Percentiles rank a stretch among this genome's conserved stretches.
phyloP scores from a whole-genome alignment of 2,888 invertebrate species.

The Agrotis exclamationis region DNA sequence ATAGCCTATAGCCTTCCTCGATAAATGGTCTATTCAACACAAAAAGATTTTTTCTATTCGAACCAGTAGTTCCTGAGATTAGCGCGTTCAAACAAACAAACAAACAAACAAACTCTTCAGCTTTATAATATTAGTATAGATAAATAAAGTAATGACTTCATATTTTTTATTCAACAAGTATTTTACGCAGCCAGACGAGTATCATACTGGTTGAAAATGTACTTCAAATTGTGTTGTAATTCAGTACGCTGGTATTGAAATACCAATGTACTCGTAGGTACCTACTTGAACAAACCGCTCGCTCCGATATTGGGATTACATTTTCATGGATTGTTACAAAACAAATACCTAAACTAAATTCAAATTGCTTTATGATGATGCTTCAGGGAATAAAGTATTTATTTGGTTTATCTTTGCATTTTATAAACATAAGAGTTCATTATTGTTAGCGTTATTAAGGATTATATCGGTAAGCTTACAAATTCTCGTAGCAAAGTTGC shows the following conservation, averaged over 20 bases:
- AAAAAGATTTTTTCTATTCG: too few relatives aligned
- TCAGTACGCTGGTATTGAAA: slow-evolving; percentile 30
- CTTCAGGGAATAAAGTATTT: slow-evolving; percentile 2
- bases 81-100: too few relatives aligned
- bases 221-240: slow-evolving; percentile 6
- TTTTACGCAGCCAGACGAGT: slow-evolving; percentile 23
- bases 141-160: slow-evolving; percentile 30
- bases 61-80: too few relatives aligned
- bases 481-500: slow-evolving; percentile 13
- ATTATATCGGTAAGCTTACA: neutral
- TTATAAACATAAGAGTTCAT: neutral
- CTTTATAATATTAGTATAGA: too few relatives aligned
- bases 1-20: too few relatives aligned
- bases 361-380: slow-evolving; percentile 7
- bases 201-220: slow-evolving; percentile 6
- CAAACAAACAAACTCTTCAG: too few relatives aligned
- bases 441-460: neutral
- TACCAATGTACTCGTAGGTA: slow-evolving; percentile 1
- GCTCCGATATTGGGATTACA: slow-evolving; percentile 15
- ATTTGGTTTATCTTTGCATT: neutral
- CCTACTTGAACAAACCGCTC: slow-evolving; percentile 8
- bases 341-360: slow-evolving; percentile 22
- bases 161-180: slow-evolving; percentile 38
- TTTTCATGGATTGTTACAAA: slow-evolving; percentile 20
- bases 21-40: too few relatives aligned